phyloP scores from a whole-genome alignment of 2,797 vertebrate genomes.

The Pangasius sanitwongsei region DNA sequence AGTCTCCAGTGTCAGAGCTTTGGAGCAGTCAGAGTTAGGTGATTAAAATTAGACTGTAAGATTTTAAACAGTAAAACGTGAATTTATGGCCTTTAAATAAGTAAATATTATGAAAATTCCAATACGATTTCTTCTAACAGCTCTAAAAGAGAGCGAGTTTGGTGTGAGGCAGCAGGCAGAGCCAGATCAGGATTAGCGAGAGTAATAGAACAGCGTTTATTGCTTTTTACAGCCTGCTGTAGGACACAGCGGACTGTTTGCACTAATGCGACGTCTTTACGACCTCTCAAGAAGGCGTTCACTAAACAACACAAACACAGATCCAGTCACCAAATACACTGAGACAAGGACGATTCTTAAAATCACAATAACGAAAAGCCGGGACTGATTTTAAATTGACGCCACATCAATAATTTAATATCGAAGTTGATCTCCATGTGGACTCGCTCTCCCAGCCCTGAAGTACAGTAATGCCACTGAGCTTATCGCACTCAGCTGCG shows the following conservation, averaged over 20 bases:
- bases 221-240: background rate
- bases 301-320: background rate
- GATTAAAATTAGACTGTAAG: background rate
- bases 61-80: background rate
- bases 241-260: background rate
- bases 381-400: background rate
- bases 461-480: conserved; percentile 9
- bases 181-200: background rate
- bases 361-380: background rate
- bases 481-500: conserved; percentile 38
- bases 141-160: background rate
- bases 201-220: background rate
- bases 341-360: background rate
- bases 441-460: background rate
- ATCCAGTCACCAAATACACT: background rate
- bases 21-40: background rate
- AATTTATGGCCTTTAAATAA: background rate
- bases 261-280: background rate
- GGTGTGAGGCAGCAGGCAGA: background rate
- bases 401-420: background rate
- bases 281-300: background rate
- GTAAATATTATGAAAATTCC: background rate
- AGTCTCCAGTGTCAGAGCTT: background rate
- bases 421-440: background rate
- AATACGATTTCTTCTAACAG: background rate